Conservation (phyloP, 35 echinoderm and acorn worm genomes). For the Lytechinus pictus region DNA sequence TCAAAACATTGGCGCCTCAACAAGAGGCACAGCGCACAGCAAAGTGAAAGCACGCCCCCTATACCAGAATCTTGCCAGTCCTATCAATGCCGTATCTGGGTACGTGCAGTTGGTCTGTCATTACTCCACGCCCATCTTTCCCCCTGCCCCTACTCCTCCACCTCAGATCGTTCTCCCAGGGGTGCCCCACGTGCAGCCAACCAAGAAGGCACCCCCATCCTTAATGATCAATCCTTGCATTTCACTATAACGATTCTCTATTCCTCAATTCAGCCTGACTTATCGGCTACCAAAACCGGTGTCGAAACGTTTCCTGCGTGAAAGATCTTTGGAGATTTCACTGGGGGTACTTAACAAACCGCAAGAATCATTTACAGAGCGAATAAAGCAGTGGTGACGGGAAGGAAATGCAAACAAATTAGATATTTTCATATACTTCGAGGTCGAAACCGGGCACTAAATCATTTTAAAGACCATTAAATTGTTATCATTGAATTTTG, state of each 20-base stretch:
- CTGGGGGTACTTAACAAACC: not conserved
- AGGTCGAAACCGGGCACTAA: not conserved
- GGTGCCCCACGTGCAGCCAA: not conserved
- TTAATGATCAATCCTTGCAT: not conserved
- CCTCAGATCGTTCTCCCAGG: slow-evolving; percentile 10
- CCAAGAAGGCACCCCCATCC: not conserved
- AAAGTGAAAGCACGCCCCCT: slow-evolving; percentile 8
- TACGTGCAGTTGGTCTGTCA: slow-evolving; percentile 24
- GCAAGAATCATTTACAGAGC: not conserved
- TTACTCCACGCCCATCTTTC: slow-evolving; percentile 18
- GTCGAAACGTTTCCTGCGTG: slow-evolving; percentile 30
- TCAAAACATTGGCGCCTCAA: not conserved
- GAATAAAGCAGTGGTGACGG: not conserved
- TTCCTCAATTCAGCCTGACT: slow-evolving; percentile 37
- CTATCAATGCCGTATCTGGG: not conserved
- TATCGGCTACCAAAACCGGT: slow-evolving; percentile 53
- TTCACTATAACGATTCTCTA: not conserved
- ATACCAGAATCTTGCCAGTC: not conserved
- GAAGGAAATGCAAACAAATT: slow-evolving; percentile 40
- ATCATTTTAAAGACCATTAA: not conserved
- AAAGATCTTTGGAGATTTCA: not conserved
- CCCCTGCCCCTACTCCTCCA: not conserved
- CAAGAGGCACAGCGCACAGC: not conserved
- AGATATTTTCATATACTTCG: slow-evolving; percentile 31
- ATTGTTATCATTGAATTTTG: not conserved